Evolutionary conservation across 2,888 invertebrate species (phyloP).

Genomic region (Emmelina monodactyla): DNA sequence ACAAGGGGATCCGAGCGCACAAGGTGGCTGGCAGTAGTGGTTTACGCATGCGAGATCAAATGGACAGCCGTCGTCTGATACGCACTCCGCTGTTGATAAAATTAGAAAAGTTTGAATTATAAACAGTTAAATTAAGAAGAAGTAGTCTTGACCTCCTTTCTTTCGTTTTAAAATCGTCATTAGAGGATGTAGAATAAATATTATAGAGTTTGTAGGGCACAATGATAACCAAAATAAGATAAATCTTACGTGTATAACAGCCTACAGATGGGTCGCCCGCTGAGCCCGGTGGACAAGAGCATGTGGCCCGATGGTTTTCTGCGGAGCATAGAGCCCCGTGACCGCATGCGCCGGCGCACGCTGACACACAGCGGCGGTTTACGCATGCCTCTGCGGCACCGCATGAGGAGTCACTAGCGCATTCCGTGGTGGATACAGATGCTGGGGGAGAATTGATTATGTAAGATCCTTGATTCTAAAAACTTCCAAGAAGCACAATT

Average conservation of each 20-base stretch:
- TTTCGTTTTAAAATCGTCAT: too few relatives aligned
- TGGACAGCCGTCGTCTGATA: constrained; percentile 80
- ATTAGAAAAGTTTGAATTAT: constrained; percentile 2
- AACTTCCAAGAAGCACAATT: too few relatives aligned
- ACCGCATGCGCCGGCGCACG: constrained; percentile 86
- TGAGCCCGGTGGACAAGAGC: constrained; percentile 84
- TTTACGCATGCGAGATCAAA: constrained; percentile 83
- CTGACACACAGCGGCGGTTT: constrained; percentile 80
- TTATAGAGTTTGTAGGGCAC: too few relatives aligned
- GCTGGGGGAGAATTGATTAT: too few relatives aligned
- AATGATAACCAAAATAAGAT: too few relatives aligned
- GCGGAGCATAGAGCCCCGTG: constrained; percentile 81
- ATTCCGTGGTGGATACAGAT: constrained; percentile 67
- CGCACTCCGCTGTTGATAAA: constrained; percentile 76
- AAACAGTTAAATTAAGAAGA: too few relatives aligned
- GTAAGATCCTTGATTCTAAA: too few relatives aligned
- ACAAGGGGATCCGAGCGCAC: constrained; percentile 73
- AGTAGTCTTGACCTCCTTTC: too few relatives aligned
- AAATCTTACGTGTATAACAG: constrained; percentile 90
- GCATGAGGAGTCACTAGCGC: constrained; percentile 78
- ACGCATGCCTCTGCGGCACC: constrained; percentile 80
- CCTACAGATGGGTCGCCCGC: constrained; percentile 86
- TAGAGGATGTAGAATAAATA: too few relatives aligned
- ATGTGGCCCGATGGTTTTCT: constrained; percentile 79
- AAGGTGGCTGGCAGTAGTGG: constrained; percentile 83